These are phyloP conservation scores for Chaenocephalus aceratus DNA, from an alignment of 2,113 vertebrate genomes.

Conservation along the genomic window DNA sequence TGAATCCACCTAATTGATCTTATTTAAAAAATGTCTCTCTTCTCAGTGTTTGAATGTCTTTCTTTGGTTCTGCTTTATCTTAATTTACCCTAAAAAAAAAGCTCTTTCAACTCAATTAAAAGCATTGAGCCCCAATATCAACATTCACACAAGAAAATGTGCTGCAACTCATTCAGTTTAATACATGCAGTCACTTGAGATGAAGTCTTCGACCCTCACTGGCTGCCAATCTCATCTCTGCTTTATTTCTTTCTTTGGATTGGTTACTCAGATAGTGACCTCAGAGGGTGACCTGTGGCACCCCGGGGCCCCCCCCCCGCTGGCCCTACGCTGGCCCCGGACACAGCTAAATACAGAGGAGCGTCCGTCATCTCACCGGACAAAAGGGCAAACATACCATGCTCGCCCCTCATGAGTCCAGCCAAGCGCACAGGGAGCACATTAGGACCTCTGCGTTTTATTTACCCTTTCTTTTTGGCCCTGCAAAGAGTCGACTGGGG, in stretches of 20 bases:
- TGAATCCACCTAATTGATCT: not conserved
- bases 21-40: not conserved
- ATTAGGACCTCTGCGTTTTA: constrained; percentile 88
- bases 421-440: constrained; percentile 92
- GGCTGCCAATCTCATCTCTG: constrained; percentile 83
- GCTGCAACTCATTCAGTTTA: constrained; percentile 43
- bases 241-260: constrained; percentile 91
- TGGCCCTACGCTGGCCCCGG: constrained; percentile 83
- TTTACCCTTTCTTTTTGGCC: constrained; percentile 81
- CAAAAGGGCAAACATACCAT: constrained; percentile 88
- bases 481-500: constrained; percentile 79
- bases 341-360: constrained; percentile 83
- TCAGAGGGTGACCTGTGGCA: constrained; percentile 88
- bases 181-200: constrained; percentile 45
- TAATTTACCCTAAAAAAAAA: not conserved
- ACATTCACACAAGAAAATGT: constrained; percentile 38
- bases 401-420: constrained; percentile 87
- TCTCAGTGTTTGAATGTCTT: constrained; percentile 33
- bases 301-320: constrained; percentile 87
- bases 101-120: constrained; percentile 25
- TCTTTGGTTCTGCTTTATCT: constrained; percentile 9
- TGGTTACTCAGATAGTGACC: constrained; percentile 89
- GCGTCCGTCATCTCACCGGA: constrained; percentile 84
- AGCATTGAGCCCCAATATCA: constrained; percentile 30
- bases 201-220: constrained; percentile 58